Evolutionary conservation across 2,888 invertebrate species (phyloP).

Genomic region (Cylloceria caligata): DNA sequence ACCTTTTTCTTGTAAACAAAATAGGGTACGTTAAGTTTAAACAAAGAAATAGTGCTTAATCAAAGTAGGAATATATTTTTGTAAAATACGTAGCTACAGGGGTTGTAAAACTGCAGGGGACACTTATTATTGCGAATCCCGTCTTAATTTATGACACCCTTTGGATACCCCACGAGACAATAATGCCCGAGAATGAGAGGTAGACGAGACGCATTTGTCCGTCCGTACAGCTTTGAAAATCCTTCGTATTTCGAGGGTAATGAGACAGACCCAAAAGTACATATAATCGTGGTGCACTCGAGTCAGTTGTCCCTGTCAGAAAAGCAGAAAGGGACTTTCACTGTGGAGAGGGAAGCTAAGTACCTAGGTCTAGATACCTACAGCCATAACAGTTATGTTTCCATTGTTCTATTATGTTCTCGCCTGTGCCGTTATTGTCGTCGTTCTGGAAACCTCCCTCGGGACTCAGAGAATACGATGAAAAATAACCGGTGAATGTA

Average conservation of each 20-base stretch:
- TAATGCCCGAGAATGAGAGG: conserved; percentile 15
- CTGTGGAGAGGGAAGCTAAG: neutral
- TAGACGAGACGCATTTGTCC: neutral
- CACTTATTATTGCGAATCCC: neutral
- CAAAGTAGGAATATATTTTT: too few relatives aligned
- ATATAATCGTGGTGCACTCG: conserved; percentile 21
- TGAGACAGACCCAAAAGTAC: conserved; percentile 16
- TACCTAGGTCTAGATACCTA: neutral
- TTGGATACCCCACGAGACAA: neutral
- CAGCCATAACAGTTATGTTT: neutral
- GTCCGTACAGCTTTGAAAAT: neutral
- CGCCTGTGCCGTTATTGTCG: neutral
- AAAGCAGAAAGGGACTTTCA: conserved; percentile 22
- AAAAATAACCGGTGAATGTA: conserved; percentile 2
- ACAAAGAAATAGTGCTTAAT: neutral
- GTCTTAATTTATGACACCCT: conserved; percentile 50
- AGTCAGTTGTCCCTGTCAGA: conserved; percentile 2
- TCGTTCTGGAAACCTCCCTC: neutral
- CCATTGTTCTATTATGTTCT: neutral
- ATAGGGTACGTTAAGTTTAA: too few relatives aligned
- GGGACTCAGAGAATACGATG: conserved; percentile 1
- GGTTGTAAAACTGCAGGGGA: neutral
- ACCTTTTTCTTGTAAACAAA: too few relatives aligned
- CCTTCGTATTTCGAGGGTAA: neutral
- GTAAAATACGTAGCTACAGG: neutral